Evolutionary conservation across 2,797 vertebrate genomes (phyloP), one percentile per base, ranked within the genome.

Genomic region (Sebastes aleutianus): DNA sequence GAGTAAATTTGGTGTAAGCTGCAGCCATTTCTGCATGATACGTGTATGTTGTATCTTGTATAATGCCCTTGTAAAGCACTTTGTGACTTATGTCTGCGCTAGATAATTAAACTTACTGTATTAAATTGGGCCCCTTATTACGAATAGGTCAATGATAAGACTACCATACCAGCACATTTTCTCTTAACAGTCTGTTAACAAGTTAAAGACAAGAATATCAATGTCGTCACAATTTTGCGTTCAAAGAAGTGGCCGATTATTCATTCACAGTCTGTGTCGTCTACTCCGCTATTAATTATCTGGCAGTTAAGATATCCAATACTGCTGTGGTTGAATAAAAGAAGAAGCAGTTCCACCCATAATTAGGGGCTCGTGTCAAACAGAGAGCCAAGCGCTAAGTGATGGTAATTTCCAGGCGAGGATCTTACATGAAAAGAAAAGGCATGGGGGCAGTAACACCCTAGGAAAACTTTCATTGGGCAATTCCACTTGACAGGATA

Each of bases 311-410:
- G 79, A 80, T 68, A 89, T 87, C 82, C 80, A 91, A 82, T 81
- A 85, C 82, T 54, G 83, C 85, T 91, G 89, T 78, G 90, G 93
- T 93, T 80, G 79, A 91, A 90, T 93, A 88, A 93, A 94, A 92
- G 84, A 79, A 86, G 77, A 83, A 74, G 83, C 85, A 76, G 89
- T 85, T 91, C 78, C 92, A 91, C 83, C 92, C 87, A 79, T 92
- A 94, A 95, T 95, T 92, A 92, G 85, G 84, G 79, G 53, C 75
- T 87, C 79, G 71, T 88, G 93, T 92, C 85, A 89, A 85, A 86
- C 75, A 79, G 63, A 83, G 66, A 88, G 88, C 88, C 84, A 92
- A 88, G 80, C 82, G 82, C 84, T 91, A 88, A 89, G 88, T 79
- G 84, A 76, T 87, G 65, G 89, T 91, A 85, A 91, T 92, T 90